A percentile compares a stretch with the other conserved stretches of the same genome.
Evolutionary conservation across 2,888 invertebrate genomes (phyloP).

Genomic region (Drosophila hawaiiensis): DNA sequence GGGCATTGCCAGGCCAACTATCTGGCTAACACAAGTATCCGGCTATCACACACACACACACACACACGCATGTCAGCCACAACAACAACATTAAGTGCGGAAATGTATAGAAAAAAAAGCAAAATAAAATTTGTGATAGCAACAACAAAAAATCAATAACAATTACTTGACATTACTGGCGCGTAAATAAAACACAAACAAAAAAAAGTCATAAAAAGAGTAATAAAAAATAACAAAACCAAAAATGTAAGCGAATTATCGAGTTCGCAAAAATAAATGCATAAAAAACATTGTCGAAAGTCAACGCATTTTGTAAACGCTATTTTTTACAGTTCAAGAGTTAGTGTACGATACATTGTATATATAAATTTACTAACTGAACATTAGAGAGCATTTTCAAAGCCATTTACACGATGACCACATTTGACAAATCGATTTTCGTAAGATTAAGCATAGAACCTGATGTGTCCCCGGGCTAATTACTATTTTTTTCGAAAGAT

Average conservation of each 20-base stretch:
- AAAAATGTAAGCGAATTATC: background rate
- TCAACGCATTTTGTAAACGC: slow-evolving; percentile 25
- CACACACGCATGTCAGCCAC: background rate
- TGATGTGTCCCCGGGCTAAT: slow-evolving; percentile 25
- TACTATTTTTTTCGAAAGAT: background rate
- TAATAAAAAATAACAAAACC: slow-evolving; percentile 25
- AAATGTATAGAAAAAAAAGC: slow-evolving; percentile 56
- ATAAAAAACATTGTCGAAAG: slow-evolving; percentile 30
- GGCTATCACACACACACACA: slow-evolving; percentile 28
- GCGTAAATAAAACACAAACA: slow-evolving; percentile 39
- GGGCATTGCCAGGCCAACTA: slow-evolving; percentile 41
- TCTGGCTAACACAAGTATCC: slow-evolving; percentile 20
- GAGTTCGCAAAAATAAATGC: slow-evolving; percentile 20
- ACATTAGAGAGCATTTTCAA: slow-evolving; percentile 32
- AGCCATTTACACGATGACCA: slow-evolving; percentile 25
- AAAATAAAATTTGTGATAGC: slow-evolving; percentile 33
- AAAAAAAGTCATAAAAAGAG: slow-evolving; percentile 20
- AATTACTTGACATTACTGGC: slow-evolving; percentile 73
- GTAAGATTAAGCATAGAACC: slow-evolving; percentile 8
- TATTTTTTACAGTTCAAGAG: slow-evolving; percentile 27
- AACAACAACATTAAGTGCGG: slow-evolving; percentile 50
- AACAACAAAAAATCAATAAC: slow-evolving; percentile 69
- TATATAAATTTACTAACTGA: background rate
- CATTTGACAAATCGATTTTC: slow-evolving; percentile 47
- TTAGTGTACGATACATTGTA: background rate